phyloP scores from a whole-genome alignment of 2,888 invertebrate genomes.

The Caradrina kadenii region DNA sequence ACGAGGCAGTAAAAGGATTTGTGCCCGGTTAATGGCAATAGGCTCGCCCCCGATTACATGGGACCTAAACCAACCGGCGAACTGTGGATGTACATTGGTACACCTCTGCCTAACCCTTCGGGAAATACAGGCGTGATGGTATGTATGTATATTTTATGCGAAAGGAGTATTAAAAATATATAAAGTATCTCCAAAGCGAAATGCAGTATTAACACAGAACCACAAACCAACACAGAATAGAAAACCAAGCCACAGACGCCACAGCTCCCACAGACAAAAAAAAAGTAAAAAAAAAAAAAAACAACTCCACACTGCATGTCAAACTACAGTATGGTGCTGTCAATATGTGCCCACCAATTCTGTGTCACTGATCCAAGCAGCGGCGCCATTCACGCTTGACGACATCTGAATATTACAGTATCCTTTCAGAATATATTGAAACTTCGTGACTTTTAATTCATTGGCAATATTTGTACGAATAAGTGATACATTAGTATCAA shows the following conservation, averaged over 20 bases:
- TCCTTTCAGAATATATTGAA: conserved; percentile 24
- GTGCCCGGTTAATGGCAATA: no score
- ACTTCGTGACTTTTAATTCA: not conserved
- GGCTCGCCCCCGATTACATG: no score
- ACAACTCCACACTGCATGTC: conserved; percentile 68
- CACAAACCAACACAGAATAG: conserved; percentile 10
- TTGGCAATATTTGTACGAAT: no score
- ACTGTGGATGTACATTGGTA: no score
- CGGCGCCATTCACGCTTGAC: conserved; percentile 84
- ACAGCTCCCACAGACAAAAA: conserved; percentile 52
- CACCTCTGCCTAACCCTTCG: no score
- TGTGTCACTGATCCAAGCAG: conserved; percentile 88
- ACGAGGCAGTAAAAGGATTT: no score
- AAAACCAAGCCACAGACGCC: conserved; percentile 40
- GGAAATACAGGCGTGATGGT: no score
- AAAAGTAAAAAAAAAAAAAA: conserved; percentile 58
- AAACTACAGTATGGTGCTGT: conserved; percentile 71
- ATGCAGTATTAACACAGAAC: not conserved
- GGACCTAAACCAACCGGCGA: no score
- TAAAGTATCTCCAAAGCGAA: no score
- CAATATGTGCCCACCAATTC: conserved; percentile 86
- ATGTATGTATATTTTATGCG: no score
- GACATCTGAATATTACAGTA: conserved; percentile 78
- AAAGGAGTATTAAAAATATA: no score
- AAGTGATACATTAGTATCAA: no score